phyloP scores from a whole-genome alignment of 2,888 invertebrate genomes.

The Scaptomyza reducta region DNA sequence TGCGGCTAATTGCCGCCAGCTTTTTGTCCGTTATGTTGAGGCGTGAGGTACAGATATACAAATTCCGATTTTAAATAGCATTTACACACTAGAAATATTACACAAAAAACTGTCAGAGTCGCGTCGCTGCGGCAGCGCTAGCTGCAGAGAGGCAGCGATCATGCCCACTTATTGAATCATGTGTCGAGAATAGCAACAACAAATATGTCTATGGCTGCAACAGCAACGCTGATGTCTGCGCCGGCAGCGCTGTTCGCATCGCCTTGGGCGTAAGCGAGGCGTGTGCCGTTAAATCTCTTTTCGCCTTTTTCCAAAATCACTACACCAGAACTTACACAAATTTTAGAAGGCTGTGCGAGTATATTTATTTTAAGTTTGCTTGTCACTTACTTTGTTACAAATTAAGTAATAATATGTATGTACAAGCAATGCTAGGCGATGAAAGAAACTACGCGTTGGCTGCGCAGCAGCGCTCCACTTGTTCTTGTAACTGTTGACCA shows the following conservation, averaged over 20 bases:
- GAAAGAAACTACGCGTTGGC: constrained; percentile 73
- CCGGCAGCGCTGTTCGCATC: constrained; percentile 42
- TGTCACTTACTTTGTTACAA: constrained; percentile 24
- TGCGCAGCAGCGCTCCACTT: constrained; percentile 46
- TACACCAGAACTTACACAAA: constrained; percentile 9
- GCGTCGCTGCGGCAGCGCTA: constrained; percentile 37
- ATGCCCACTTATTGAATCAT: constrained; percentile 81
- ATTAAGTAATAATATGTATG: constrained; percentile 59
- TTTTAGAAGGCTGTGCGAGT: background rate
- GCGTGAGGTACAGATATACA: constrained; percentile 24
- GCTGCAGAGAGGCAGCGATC: constrained; percentile 47
- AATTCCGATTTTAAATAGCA: constrained; percentile 58
- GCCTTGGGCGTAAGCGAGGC: constrained; percentile 52
- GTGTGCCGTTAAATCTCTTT: constrained; percentile 22
- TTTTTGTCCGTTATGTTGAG: constrained; percentile 13
- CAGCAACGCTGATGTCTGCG: constrained; percentile 18
- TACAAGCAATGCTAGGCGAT: constrained; percentile 16
- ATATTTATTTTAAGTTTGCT: background rate
- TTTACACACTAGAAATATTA: constrained; percentile 65
- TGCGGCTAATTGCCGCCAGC: constrained; percentile 39
- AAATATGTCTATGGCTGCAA: constrained; percentile 58
- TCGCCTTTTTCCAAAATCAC: background rate
- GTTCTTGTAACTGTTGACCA: constrained; percentile 26
- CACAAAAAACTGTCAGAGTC: constrained; percentile 56
- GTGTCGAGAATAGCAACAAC: constrained; percentile 83